Base-by-base conservation (phyloP, 1,140 invertebrate species). In the Megalonaias nervosa region DNA sequence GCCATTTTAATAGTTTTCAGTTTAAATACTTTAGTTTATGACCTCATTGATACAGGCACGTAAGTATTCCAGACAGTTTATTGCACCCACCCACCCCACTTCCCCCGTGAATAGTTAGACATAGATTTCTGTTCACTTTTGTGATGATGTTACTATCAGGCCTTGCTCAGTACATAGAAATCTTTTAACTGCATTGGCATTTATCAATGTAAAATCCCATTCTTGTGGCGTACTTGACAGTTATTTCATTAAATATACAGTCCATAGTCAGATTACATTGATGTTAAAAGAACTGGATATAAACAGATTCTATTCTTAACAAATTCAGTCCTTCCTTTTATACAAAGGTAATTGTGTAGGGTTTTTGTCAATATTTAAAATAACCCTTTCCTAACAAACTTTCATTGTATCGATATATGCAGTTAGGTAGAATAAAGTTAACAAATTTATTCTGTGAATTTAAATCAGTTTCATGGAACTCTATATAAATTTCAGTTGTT, bases 1-100 rank as follows among this genome's bases (percentile, higher is more conserved):
- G 94, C 94, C 62, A 94, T 95, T 80, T 91, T 97, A 31, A 92
- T 96, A 64, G 92, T 96, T 65, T 92, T 96, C 73, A 92, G 95
- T 66, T 88, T 95, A 55, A 94, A 96, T 82, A 95, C 94, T 1
- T 90, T 94, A 17, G 91, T 94, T 15, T 93, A 93, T 81, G 96
- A 97, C 87, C 92, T 95, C 75, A 89, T 95, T 31, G 93, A 95
- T 80, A 93, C 92, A 75, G 95, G 95, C 86, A 94, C 93, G 95
- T 95, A 93, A 93, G 94, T 93, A 19, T 64, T 1, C n/a, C n/a
- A 55, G 38, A 14, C 21, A 31, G 1, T 21, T 57, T 59, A 31
- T 17, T 21, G 31, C 9, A 5, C 19, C 19, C 2, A 1, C 19
- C 4, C 5, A 0, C 2, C 16, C 26, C 11, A 16, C 16, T n/a